A percentile compares a stretch with the other conserved stretches of the same genome.
These are phyloP conservation scores for Hermodice carunculata DNA, from an alignment of 2,888 invertebrate species.

Conservation along the genomic window DNA sequence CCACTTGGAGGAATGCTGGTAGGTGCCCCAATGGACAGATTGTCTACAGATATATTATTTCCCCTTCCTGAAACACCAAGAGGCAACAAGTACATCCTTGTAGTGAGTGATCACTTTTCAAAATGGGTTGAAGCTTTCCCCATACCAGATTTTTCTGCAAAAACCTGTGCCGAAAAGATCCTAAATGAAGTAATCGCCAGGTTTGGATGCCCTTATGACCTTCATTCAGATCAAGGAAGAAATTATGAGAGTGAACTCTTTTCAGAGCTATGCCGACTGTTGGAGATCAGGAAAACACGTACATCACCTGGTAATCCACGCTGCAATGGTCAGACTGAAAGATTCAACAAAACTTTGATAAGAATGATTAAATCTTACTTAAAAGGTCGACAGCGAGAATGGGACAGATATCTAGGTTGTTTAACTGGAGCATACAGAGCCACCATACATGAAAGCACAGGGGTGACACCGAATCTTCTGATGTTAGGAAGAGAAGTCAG, in stretches of 20 bases:
- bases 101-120: constrained; percentile 36
- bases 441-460: constrained; percentile 5
- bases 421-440: constrained; percentile 9
- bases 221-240: constrained; percentile 39
- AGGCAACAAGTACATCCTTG: constrained; percentile 31
- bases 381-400: constrained; percentile 9
- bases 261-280: constrained; percentile 30
- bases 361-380: background rate
- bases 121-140: constrained; percentile 34
- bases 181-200: constrained; percentile 24
- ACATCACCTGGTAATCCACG: constrained; percentile 35
- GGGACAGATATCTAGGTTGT: constrained; percentile 5
- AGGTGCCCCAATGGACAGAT: constrained; percentile 19
- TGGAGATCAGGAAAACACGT: constrained; percentile 32
- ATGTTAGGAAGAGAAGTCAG: constrained; percentile 10
- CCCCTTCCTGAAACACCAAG: constrained; percentile 17
- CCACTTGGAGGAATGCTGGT: background rate
- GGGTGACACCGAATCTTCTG: background rate
- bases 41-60: constrained; percentile 30
- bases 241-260: constrained; percentile 35
- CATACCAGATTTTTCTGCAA: constrained; percentile 33
- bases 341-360: constrained; percentile 20
- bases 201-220: constrained; percentile 33
- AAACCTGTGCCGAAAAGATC: constrained; percentile 27
- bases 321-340: constrained; percentile 32